Conservation (phyloP, 2,113 vertebrate species). For the Willisornis vidua region DNA sequence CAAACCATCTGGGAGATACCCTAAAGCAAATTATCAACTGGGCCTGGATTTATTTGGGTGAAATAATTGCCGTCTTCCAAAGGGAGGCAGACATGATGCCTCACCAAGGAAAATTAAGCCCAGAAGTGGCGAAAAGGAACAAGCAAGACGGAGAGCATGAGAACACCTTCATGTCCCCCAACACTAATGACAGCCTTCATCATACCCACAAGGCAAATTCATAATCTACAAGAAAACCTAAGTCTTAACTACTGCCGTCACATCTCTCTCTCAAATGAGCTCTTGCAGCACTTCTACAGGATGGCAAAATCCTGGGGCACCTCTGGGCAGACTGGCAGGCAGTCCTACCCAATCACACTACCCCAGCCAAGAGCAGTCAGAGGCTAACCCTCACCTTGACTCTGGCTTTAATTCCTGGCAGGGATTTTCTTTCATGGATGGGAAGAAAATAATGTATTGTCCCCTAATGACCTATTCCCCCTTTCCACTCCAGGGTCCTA, state of each 20-base stretch:
- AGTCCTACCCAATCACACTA: not conserved
- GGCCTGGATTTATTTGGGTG: not conserved
- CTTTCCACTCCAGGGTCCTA: not conserved
- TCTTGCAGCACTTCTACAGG: rapidly evolving
- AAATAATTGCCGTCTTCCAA: not conserved
- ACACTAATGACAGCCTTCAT: not conserved
- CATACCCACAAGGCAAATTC: rapidly evolving
- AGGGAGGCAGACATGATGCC: rapidly evolving
- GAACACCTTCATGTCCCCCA: not conserved
- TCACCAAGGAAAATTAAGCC: not conserved
- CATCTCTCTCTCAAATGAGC: not conserved
- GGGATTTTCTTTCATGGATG: not conserved
- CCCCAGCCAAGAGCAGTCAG: not conserved
- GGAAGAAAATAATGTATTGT: not conserved
- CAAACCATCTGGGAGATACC: not conserved
- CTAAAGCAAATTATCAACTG: not conserved
- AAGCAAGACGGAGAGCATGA: not conserved
- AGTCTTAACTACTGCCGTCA: not conserved
- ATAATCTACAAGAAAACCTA: not conserved
- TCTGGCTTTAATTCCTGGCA: not conserved
- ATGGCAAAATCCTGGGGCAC: not conserved
- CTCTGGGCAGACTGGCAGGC: not conserved
- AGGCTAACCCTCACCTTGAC: not conserved
- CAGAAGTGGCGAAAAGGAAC: not conserved
- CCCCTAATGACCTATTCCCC: not conserved